Evolutionary conservation across 2,888 invertebrate species (phyloP).

Genomic region (Aphidius colemani): DNA sequence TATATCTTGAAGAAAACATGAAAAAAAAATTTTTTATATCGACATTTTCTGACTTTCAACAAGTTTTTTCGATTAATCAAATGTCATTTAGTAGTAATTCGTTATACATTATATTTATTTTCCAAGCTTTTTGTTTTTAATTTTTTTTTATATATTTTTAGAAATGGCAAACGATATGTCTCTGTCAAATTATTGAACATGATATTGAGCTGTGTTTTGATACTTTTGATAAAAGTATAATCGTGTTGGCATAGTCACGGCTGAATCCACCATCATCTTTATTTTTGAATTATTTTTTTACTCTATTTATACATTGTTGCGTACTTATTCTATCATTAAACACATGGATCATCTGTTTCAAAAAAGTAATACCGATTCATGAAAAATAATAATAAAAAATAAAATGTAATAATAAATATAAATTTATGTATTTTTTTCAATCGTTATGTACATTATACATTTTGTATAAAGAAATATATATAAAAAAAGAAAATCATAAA

Average conservation of each 20-base stretch:
- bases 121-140: not conserved
- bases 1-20: too few species aligned
- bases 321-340: not conserved
- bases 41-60: too few species aligned
- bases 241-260: constrained; percentile 37
- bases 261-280: constrained; percentile 28
- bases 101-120: too few species aligned
- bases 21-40: too few species aligned
- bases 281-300: constrained; percentile 31
- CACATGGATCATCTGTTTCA: not conserved
- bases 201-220: constrained; percentile 31
- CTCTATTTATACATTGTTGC: constrained; percentile 6
- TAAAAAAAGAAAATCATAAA: not conserved
- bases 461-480: not conserved
- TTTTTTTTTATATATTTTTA: constrained; percentile 12
- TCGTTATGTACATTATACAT: not conserved
- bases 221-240: constrained; percentile 43
- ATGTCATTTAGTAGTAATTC: too few species aligned
- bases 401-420: too few species aligned
- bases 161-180: constrained; percentile 36
- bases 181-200: constrained; percentile 36
- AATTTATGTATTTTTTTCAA: too few species aligned
- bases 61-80: too few species aligned
- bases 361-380: too few species aligned
- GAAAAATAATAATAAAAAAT: too few species aligned